Evolutionary conservation across 2,113 vertebrate genomes (phyloP).

Genomic region (Salvelinus fontinalis): DNA sequence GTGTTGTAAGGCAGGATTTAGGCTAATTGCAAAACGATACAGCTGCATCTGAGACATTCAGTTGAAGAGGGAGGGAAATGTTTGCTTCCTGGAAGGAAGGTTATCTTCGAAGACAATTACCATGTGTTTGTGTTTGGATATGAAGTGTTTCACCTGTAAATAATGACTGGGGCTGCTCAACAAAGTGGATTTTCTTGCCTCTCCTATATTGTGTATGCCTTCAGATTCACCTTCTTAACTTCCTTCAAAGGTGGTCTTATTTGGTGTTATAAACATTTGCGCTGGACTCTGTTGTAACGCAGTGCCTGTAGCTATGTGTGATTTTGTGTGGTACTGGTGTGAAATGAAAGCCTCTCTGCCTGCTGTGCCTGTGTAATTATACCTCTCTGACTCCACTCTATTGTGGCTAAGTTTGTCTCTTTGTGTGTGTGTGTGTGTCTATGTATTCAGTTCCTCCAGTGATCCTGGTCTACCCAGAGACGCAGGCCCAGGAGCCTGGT

Average conservation of each 20-base stretch:
- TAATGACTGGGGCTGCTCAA: neutral
- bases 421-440: constrained; percentile 32
- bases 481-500: constrained; percentile 93
- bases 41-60: constrained; percentile 12
- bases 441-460: constrained; percentile 87
- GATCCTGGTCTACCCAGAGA: constrained; percentile 94
- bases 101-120: constrained; percentile 48
- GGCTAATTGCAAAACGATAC: constrained; percentile 50
- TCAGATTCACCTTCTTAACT: neutral
- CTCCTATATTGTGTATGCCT: neutral
- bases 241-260: neutral
- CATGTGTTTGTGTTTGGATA: constrained; percentile 46
- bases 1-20: constrained; percentile 18
- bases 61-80: constrained; percentile 1
- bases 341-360: constrained; percentile 52
- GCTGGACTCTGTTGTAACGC: constrained; percentile 45
- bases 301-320: constrained; percentile 53
- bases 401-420: constrained; percentile 5
- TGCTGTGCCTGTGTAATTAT: constrained; percentile 51
- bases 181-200: neutral
- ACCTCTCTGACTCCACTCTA: constrained; percentile 35
- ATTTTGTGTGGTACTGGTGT: constrained; percentile 56
- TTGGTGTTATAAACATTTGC: constrained; percentile 5
- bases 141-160: constrained; percentile 32
- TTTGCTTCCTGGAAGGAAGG: constrained; percentile 19